Evolutionary conservation across 1,140 invertebrate genomes (phyloP).

Genomic region (Brachionus asplanchnoidis): DNA sequence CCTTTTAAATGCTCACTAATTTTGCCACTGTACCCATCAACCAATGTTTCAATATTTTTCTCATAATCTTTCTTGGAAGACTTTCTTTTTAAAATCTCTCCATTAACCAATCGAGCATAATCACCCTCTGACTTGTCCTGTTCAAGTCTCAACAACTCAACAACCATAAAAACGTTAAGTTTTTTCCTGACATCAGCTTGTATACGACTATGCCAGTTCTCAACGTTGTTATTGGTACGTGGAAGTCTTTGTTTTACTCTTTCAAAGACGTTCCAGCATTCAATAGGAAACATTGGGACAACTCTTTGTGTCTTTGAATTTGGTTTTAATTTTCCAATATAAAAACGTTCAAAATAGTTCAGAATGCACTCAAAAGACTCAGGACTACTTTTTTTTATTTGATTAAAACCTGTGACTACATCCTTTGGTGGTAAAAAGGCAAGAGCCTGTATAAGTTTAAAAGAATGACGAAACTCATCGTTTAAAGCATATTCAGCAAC

Average conservation of each 20-base stretch:
- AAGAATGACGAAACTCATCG: no score
- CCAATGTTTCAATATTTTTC: neutral
- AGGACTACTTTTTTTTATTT: no score
- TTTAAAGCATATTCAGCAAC: no score
- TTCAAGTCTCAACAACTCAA: neutral
- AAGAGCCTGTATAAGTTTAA: no score
- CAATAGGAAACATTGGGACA: neutral
- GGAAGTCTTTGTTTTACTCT: neutral
- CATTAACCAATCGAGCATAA: neutral
- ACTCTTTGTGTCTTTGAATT: neutral
- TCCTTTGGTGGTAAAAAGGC: no score
- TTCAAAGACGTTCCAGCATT: conserved; percentile 3
- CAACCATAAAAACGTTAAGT: neutral
- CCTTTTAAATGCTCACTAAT: neutral
- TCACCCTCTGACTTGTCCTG: neutral
- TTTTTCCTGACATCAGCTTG: neutral
- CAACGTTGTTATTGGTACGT: neutral
- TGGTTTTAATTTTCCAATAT: no score
- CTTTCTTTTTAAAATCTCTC: neutral
- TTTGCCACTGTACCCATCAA: neutral
- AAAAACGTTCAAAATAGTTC: no score
- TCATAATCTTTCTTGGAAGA: neutral
- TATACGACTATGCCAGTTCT: neutral
- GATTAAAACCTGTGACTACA: no score
- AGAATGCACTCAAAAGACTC: no score